Base-by-base conservation (phyloP, 2,797 vertebrate species). In the Notamacropus eugenii region DNA sequence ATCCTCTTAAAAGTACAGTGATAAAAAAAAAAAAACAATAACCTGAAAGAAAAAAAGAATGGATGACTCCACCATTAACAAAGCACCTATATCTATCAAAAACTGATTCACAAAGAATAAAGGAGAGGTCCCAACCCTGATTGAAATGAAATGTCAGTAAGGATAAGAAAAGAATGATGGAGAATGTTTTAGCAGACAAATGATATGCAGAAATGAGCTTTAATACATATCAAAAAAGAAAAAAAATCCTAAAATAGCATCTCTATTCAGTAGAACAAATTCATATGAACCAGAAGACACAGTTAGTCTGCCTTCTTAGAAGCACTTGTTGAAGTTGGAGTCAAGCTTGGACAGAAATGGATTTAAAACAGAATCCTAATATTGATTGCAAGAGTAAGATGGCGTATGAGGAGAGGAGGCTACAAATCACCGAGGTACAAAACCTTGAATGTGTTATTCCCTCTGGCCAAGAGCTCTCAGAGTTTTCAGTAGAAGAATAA, bases 91-190 rank as follows among this genome's bases (percentile, higher is more conserved):
- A 96, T 97, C 97, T 95, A 97, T 98, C 97, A 98, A 98, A 98
- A 96, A 94, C 97, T 97, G 95, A 95, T 97, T 97, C 95, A 90
- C 24, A 97, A 97, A 96, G 96, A 98, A 95, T 95, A 97, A 97
- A 97, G 96, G 91, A 14, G 22, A 97, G 96, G 96, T 97, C 97
- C 96, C 97, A 97, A 97, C 97, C 96, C 96, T 97, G 97, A 98
- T 95, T 98, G 98, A 98, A 98, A 98, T 97, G 97, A 97, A 98
- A 98, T 98, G 97, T 98, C 98, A 98, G 97, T 93, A 95, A 98
- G 97, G 97, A 97, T 98, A 98, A 97, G 96, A 97, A 97, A 98
- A 98, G 97, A 98, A 98, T 97, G 96, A 98, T 98, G 97, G 97
- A 98, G 97, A 98, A 97, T 97, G 95, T 95, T 97, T 98, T 98